These are phyloP conservation scores for Pogona vitticeps DNA, from an alignment of 2,113 vertebrate species.

Conservation along the genomic window DNA sequence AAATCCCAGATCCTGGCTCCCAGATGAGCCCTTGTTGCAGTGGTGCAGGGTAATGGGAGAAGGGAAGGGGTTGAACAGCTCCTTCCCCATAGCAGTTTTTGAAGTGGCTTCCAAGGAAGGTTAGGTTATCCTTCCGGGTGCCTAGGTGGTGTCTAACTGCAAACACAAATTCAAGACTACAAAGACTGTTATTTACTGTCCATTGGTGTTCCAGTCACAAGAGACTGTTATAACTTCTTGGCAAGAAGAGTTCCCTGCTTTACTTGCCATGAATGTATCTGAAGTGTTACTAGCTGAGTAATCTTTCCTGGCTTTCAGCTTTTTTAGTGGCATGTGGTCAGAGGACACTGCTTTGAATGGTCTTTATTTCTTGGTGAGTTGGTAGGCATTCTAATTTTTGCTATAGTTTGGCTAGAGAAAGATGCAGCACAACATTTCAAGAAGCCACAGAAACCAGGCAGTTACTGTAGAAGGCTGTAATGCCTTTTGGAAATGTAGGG, in stretches of 20 bases:
- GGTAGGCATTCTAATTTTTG: neutral
- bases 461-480: fast-evolving
- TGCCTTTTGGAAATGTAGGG: no score
- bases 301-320: neutral
- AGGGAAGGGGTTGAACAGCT: no score
- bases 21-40: no score
- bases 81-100: no score
- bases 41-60: no score
- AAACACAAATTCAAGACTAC: neutral
- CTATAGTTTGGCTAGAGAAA: neutral
- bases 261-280: neutral
- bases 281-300: neutral
- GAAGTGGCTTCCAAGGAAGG: neutral
- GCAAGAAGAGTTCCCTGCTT: neutral
- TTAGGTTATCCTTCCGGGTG: neutral
- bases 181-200: neutral
- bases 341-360: neutral
- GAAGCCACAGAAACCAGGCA: neutral
- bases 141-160: neutral
- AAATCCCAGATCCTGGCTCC: no score
- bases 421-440: neutral
- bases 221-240: neutral
- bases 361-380: neutral
- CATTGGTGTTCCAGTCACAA: neutral
- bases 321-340: neutral